Base-by-base conservation (phyloP, 2,888 invertebrate species). In the Ectemnius cavifrons region DNA sequence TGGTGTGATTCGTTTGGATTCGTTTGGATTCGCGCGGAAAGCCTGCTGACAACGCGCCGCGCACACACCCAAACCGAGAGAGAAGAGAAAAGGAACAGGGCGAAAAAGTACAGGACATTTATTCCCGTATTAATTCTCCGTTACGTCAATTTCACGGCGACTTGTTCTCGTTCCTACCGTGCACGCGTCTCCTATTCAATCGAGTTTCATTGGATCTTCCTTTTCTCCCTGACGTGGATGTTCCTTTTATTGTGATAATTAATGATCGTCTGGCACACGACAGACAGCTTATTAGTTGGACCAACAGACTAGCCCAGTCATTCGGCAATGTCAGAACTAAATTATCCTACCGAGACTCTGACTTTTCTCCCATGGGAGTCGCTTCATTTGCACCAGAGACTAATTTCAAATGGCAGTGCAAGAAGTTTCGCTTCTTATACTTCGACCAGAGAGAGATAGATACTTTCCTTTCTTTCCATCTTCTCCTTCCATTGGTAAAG, bases 81-180 rank as follows among this genome's bases (percentile, higher is more conserved):
- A 18, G 16, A 18, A 18, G 1, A 6, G 1, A 6, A 18, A 5
- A 18, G n/a, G 23, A 23, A 23, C 23, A 52, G 52, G 14, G 4
- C 4, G 8, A 37, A 8, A 37, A 2, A 37, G 37, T 37, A 37
- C 20, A 8, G 16, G 18, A 58, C 58, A 58, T 58, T 58, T 58
- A 18, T 58, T 14, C 27, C 27, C 20, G 58, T 13, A 58, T 58
- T 58, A 58, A 58, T 58, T 58, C 20, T 16, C 58, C 58, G 16
- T 37, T 37, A 8, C 27, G 27, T 5, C 58, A 58, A 58, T 58
- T 58, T 27, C 58, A 58, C 20, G 58, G 20, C 4, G 20, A 20
- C 58, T 27, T 27, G 58, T 23, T 23, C 23, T 23, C 23, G 0
- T 27, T 14, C 58, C 20, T 18, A 14, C 14, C 4, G 18, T 18